Evolutionary conservation across 2,113 vertebrate genomes (phyloP), one percentile per base, ranked within the genome.

Genomic region (Phalacrocorax pelagicus): DNA sequence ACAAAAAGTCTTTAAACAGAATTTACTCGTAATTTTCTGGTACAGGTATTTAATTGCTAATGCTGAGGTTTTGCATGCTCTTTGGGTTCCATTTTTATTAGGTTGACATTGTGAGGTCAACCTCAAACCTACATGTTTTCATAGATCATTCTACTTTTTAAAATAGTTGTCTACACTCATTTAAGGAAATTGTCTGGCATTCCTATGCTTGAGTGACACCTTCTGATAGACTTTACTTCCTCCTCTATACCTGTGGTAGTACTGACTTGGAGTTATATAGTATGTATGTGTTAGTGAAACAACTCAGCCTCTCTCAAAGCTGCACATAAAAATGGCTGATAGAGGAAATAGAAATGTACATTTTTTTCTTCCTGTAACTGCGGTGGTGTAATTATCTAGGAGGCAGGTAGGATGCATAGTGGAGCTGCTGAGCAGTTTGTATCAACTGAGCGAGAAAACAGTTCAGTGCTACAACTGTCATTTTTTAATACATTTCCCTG

Each of bases 111-210:
- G 30, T 63, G 57, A 55, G 23, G 12, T 46, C 27, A 51, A 1
- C 21, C 21, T 69, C 4, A 1, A 65, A 63, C 80, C 29, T 57
- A 6, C 5, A 3, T 1, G 0, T 71, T 54, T 54, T 34, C 23
- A 24, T 71, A 58, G 34, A 65, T 26, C 32, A 38, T 81, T 81
- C 15, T 52, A 16, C 36, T 63, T 75, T 73, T 46, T 32, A 47
- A 70, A 65, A 40, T 6, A 79, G 15, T 13, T 73, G 5, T 30
- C 51, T 63, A 10, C 36, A 15, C 7, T 58, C 19, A 34, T 57
- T 71, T 66, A 75, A 80, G 32, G 44, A 49, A 75, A 30, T 55
- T 34, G n/a, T 4, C 30, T 44, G 47, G 13, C 19, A 15, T 19
- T 67, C 15, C 42, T 63, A 11, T 80, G 18, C 22, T 61, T 34